Conservation (phyloP, 1,140 invertebrate species). For the Homarus americanus region DNA sequence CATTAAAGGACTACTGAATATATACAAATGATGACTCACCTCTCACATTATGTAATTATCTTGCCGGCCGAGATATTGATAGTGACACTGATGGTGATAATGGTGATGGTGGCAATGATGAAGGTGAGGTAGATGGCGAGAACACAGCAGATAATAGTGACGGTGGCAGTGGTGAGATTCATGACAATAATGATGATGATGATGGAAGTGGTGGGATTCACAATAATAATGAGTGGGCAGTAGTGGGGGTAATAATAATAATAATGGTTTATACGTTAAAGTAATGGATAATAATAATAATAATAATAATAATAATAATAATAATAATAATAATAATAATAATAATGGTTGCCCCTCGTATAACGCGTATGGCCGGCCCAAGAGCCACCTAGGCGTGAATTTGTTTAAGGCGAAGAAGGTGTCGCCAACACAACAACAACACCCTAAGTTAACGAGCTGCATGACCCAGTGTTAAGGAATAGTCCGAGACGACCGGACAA, state of each 20-base stretch:
- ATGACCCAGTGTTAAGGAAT: too few relatives aligned
- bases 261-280: background rate
- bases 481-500: too few relatives aligned
- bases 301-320: background rate
- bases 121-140: background rate
- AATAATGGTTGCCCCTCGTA: background rate
- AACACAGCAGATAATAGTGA: background rate
- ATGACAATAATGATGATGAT: background rate
- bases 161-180: background rate
- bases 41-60: too few relatives aligned
- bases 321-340: conserved; percentile 5
- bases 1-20: too few relatives aligned
- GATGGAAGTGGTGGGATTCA: background rate
- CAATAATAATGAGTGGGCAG: background rate
- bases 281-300: background rate
- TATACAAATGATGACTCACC: too few relatives aligned
- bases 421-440: too few relatives aligned
- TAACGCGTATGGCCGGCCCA: too few relatives aligned
- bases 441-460: too few relatives aligned
- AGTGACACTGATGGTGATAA: too few relatives aligned
- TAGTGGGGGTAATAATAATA: background rate
- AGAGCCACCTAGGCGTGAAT: too few relatives aligned
- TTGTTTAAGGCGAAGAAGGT: too few relatives aligned
- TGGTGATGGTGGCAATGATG: background rate
- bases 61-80: too few relatives aligned